phyloP scores from a whole-genome alignment of 2,113 vertebrate species.

The Oncorhynchus nerka region DNA sequence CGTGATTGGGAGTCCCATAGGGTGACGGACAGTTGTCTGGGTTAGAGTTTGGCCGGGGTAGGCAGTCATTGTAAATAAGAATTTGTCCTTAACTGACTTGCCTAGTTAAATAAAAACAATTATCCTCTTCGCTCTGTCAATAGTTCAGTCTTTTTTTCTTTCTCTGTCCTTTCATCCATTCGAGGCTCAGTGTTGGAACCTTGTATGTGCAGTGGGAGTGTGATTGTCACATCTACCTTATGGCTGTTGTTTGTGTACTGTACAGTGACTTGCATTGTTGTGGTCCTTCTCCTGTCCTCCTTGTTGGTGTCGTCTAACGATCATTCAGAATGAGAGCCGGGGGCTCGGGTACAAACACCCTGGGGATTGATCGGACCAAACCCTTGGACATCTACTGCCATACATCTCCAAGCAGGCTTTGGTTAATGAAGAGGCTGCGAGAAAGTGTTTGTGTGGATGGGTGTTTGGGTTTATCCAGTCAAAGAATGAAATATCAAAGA shows the following conservation, averaged over 20 bases:
- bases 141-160: neutral
- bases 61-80: too few species aligned
- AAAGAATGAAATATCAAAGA: too few species aligned
- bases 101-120: too few species aligned
- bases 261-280: neutral
- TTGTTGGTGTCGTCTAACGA: neutral
- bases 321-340: neutral
- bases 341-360: neutral
- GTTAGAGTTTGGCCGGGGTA: too few species aligned
- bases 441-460: neutral
- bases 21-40: too few species aligned
- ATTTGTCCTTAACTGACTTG: too few species aligned
- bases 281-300: neutral
- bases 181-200: too few species aligned
- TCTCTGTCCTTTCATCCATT: neutral
- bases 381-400: constrained; percentile 4
- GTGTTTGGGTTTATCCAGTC: neutral
- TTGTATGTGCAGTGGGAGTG: too few species aligned
- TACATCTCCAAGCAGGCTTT: constrained; percentile 15
- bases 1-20: too few species aligned
- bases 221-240: too few species aligned
- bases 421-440: neutral
- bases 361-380: neutral
- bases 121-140: neutral
- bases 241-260: too few species aligned